These are phyloP conservation scores for Grapholita molesta DNA, from an alignment of 1,140 invertebrate species.

Conservation along the genomic window DNA sequence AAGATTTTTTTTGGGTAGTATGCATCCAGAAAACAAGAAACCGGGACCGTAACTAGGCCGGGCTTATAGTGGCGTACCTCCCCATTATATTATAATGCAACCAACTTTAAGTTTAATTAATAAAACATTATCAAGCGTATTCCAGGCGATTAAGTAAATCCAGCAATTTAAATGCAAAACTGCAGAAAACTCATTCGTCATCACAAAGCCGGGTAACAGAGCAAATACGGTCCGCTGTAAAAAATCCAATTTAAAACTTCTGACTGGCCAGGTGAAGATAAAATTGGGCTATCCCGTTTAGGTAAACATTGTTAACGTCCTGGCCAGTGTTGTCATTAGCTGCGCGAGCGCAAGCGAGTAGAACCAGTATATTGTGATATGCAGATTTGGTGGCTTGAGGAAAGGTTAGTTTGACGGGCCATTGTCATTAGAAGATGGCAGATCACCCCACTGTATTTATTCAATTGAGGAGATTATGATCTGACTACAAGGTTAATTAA, in stretches of 20 bases:
- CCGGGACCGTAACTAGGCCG: too few species aligned
- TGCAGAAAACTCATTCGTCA: neutral
- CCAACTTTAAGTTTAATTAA: neutral
- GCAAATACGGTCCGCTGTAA: constrained; percentile 2
- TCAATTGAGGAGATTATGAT: too few species aligned
- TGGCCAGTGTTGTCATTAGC: neutral
- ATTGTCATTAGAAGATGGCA: too few species aligned
- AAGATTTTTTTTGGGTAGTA: too few species aligned
- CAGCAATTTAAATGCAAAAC: neutral
- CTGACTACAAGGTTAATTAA: too few species aligned
- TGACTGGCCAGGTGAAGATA: neutral
- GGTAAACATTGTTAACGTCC: constrained; percentile 3
- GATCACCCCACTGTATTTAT: too few species aligned
- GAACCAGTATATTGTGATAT: neutral
- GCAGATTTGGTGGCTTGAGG: too few species aligned
- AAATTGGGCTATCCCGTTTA: neutral
- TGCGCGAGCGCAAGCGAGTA: neutral
- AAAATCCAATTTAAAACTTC: constrained; percentile 13
- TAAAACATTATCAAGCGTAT: neutral
- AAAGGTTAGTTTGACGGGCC: too few species aligned
- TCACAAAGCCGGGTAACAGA: constrained; percentile 2
- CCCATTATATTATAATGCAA: neutral
- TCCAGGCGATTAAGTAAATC: neutral
- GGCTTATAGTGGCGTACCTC: neutral
- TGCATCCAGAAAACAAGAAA: too few species aligned